Evolutionary conservation across 1,140 invertebrate genomes (phyloP), one percentile per base, ranked within the genome.

Genomic region (Cherax quadricarinatus): DNA sequence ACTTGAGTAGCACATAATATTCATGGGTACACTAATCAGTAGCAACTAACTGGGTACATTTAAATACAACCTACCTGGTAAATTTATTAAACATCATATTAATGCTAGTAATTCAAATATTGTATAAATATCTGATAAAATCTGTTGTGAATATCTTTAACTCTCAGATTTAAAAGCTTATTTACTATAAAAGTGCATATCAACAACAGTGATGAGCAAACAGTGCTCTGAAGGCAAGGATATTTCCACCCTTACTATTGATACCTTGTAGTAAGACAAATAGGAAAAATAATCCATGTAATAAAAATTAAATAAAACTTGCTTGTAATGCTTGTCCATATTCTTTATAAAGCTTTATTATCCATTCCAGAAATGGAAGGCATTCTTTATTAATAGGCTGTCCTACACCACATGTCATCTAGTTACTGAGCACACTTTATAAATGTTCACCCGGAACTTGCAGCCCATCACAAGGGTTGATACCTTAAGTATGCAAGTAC

Each of bases 171-270:
- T 83, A 16, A 41, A 85, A 85, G 30, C 70, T 85, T 85, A 85
- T 66, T 70, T 85, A 85, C 48, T 85, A 85, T 84, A 85, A 85
- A 85, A 85, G 60, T 85, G 83, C 83, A 70, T 85, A 18, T 85
- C 83, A 85, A 85, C 83, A 85, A 85, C 83, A 85, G 83, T 85
- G 83, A 85, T 85, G 83, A 66, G 83, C 62, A 85, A 85, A 70
- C 66, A 70, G 21, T 75, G 70, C 70, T 30, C 70, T 75, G 6
- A 75, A 75, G 30, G 70, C 24, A 30, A 75, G 24, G 5, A 75
- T 75, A 30, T 30, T 21, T 12, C n/a, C 24, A 75, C 7, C 70
- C 70, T 75, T 75, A 75, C 6, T 30, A 75, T 75, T 30, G 7
- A 75, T 75, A 30, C 30, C 6, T 75, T 75, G 24, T 75, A 30